These are phyloP conservation scores for Labeo rohita DNA, from an alignment of 2,113 vertebrate species.

Conservation along the genomic window DNA sequence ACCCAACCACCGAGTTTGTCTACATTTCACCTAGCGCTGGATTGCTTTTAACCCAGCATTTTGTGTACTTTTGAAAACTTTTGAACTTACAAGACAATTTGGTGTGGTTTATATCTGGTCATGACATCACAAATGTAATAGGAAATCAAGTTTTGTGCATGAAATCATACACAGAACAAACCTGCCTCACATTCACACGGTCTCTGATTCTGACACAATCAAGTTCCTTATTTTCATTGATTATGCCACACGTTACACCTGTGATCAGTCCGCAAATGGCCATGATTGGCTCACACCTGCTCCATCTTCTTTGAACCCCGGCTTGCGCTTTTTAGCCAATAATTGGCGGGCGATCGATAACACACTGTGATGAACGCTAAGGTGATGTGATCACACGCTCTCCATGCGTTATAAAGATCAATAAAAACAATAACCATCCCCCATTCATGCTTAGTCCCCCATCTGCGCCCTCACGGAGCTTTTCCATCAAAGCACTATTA, in stretches of 20 bases:
- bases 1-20: too few species aligned
- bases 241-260: slow-evolving; percentile 9
- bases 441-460: slow-evolving; percentile 72
- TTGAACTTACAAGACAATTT: neutral
- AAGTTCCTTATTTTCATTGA: slow-evolving; percentile 29
- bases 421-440: slow-evolving; percentile 83
- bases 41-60: too few species aligned
- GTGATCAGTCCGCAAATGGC: slow-evolving; percentile 11
- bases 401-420: slow-evolving; percentile 77
- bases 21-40: too few species aligned
- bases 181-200: neutral
- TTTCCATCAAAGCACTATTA: slow-evolving; percentile 75
- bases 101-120: neutral
- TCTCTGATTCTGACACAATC: neutral
- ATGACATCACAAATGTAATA: neutral
- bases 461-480: slow-evolving; percentile 62
- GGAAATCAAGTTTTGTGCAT: neutral
- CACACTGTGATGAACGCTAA: slow-evolving; percentile 73
- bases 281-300: slow-evolving; percentile 1
- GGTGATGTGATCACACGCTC: slow-evolving; percentile 68
- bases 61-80: neutral
- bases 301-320: slow-evolving; percentile 54
- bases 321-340: slow-evolving; percentile 39
- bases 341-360: slow-evolving; percentile 58
- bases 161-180: neutral